Evolutionary conservation across 2,888 invertebrate genomes (phyloP).

Genomic region (Cyrtodaria siliqua): DNA sequence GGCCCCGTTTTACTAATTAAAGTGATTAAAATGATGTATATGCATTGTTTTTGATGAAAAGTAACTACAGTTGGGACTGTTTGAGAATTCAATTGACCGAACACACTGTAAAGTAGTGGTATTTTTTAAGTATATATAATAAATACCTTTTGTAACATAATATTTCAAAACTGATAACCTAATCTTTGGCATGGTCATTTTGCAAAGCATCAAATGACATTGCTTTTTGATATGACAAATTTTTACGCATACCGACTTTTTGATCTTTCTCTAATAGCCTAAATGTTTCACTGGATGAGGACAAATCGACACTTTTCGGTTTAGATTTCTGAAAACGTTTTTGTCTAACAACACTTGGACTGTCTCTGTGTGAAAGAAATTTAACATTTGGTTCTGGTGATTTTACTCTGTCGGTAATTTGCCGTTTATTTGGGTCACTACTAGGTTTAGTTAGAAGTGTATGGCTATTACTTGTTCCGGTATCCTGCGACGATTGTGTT

Average conservation of each 20-base stretch:
- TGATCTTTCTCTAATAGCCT: neutral
- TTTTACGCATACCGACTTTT: conserved; percentile 5
- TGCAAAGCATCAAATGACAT: conserved; percentile 15
- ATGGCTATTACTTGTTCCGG: neutral
- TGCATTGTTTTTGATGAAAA: no score
- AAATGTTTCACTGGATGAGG: neutral
- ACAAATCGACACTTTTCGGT: neutral
- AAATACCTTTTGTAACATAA: no score
- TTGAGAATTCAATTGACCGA: no score
- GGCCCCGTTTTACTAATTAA: no score
- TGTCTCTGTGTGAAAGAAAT: conserved; percentile 40
- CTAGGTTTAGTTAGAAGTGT: neutral
- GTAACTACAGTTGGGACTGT: no score
- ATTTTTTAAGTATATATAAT: no score
- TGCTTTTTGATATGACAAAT: conserved; percentile 20
- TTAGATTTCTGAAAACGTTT: conserved; percentile 29
- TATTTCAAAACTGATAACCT: no score
- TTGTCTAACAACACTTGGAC: conserved; percentile 35
- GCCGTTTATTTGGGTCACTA: conserved; percentile 4
- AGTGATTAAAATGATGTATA: no score
- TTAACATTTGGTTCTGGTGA: conserved; percentile 23
- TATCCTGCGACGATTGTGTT: neutral
- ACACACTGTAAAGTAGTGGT: no score
- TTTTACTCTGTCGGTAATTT: neutral
- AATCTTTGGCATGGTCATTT: neutral